These are phyloP conservation scores for Amphipoea oculea DNA, from an alignment of 2,888 invertebrate genomes.

Conservation along the genomic window DNA sequence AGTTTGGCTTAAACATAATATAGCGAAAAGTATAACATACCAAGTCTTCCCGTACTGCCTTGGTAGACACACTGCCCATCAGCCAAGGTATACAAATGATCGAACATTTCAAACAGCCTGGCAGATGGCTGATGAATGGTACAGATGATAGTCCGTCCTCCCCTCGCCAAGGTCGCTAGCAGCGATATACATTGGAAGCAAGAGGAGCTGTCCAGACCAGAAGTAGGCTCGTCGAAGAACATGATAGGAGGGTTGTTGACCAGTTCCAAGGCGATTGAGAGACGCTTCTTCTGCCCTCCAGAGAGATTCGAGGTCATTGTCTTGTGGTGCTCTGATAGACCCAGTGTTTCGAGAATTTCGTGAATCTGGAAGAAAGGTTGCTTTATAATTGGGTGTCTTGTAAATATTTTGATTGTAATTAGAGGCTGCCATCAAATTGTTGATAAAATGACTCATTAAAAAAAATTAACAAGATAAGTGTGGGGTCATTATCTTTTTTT, in stretches of 20 bases:
- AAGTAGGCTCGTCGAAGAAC: conserved; percentile 99
- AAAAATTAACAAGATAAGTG: conserved; percentile 11
- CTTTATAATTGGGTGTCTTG: background rate
- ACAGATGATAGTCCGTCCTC: conserved; percentile 98
- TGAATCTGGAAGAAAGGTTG: conserved; percentile 92
- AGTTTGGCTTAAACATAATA: background rate
- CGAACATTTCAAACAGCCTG: conserved; percentile 98
- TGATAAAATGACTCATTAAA: background rate
- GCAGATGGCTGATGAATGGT: conserved; percentile 99
- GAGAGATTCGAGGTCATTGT: conserved; percentile 98
- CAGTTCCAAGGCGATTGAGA: conserved; percentile 98
- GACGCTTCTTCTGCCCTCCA: conserved; percentile 98
- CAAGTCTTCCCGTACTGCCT: conserved; percentile 95
- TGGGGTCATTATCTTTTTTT: background rate
- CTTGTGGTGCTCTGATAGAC: conserved; percentile 95
- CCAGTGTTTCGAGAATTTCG: conserved; percentile 97
- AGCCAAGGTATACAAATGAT: conserved; percentile 97
- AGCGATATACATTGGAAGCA: conserved; percentile 98
- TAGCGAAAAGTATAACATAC: conserved; percentile 89
- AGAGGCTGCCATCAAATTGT: background rate
- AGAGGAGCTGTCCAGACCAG: conserved; percentile 98
- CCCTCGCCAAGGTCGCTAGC: conserved; percentile 96
- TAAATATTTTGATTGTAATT: conserved; percentile 5
- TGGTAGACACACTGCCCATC: conserved; percentile 99
- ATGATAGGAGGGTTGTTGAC: conserved; percentile 99